phyloP scores from a whole-genome alignment of 2,888 invertebrate genomes.

The Hypolimnas misippus region DNA sequence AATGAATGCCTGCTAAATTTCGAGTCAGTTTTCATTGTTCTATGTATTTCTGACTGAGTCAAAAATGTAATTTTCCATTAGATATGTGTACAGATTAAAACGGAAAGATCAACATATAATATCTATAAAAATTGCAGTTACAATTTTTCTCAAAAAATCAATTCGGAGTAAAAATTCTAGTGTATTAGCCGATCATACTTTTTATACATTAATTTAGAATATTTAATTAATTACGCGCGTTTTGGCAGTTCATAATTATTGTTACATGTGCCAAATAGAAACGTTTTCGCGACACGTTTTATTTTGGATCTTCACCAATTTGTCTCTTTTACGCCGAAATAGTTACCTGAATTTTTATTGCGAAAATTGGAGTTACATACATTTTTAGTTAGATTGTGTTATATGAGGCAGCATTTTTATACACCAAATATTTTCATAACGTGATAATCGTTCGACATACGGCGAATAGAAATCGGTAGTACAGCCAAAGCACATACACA shows the following conservation, averaged over 20 bases:
- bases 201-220: conserved; percentile 8
- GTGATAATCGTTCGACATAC: too few relatives aligned
- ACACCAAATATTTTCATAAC: not conserved
- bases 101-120: not conserved
- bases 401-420: not conserved
- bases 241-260: conserved; percentile 20
- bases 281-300: not conserved
- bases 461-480: too few relatives aligned
- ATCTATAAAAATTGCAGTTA: not conserved
- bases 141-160: not conserved
- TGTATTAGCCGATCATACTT: not conserved
- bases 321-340: not conserved
- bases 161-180: not conserved
- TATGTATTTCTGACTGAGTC: too few relatives aligned
- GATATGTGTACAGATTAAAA: not conserved
- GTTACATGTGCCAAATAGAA: not conserved
- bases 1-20: too few relatives aligned
- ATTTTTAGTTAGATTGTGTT: too few relatives aligned
- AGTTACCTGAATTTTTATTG: too few relatives aligned
- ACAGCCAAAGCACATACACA: too few relatives aligned
- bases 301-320: not conserved
- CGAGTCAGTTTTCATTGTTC: too few relatives aligned
- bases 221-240: conserved; percentile 13
- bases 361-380: too few relatives aligned
- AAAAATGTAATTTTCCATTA: too few relatives aligned